Conservation (phyloP, 2,888 invertebrate species). For the Dasypolia templi region DNA sequence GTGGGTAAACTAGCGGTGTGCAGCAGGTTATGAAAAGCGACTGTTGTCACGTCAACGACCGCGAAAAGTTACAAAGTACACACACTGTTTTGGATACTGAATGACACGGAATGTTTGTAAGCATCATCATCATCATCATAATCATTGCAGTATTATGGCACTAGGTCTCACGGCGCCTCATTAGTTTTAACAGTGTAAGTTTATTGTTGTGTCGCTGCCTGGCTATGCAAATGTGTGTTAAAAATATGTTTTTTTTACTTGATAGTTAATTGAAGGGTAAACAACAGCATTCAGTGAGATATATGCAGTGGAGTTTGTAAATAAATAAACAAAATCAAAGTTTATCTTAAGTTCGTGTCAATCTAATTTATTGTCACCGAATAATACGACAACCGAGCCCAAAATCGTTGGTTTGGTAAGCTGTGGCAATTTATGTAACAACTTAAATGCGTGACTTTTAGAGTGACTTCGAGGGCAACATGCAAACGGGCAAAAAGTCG, state of each 20-base stretch:
- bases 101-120: background rate
- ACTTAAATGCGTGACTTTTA: constrained; percentile 7
- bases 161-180: constrained; percentile 10
- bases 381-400: background rate
- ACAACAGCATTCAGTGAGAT: background rate
- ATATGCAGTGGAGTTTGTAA: too few relatives aligned
- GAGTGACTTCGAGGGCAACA: background rate
- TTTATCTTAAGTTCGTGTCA: background rate
- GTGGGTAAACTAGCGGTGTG: too few relatives aligned
- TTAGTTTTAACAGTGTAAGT: constrained; percentile 15
- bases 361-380: background rate
- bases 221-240: too few relatives aligned
- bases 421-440: background rate
- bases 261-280: too few relatives aligned
- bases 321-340: too few relatives aligned
- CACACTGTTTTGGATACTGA: background rate
- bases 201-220: background rate
- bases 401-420: background rate
- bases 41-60: background rate
- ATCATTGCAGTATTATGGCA: background rate
- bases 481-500: constrained; percentile 12
- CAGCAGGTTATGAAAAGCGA: background rate
- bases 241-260: background rate
- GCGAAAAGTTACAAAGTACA: background rate
- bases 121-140: too few relatives aligned